These are phyloP conservation scores for Tragelaphus scriptus DNA, from an alignment of 2,113 vertebrate species.

Conservation along the genomic window DNA sequence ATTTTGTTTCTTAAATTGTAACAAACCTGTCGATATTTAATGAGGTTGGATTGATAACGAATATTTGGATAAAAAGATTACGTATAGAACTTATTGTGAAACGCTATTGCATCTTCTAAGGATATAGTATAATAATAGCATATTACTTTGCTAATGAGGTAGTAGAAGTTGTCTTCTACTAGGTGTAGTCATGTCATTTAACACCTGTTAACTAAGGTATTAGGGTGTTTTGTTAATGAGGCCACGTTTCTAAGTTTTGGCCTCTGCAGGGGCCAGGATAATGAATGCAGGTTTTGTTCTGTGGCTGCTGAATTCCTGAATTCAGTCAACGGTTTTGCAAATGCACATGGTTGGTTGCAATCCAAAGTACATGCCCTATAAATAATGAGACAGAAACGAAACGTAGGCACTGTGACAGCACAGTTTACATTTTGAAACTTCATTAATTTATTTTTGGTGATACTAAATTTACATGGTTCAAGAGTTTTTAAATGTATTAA, in stretches of 20 bases:
- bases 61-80: background rate
- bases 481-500: background rate
- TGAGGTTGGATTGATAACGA: background rate
- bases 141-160: background rate
- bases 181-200: background rate
- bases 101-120: background rate
- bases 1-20: background rate
- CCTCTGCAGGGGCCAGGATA: background rate
- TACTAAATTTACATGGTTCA: background rate
- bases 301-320: background rate
- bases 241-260: background rate
- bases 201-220: background rate
- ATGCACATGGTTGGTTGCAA: background rate
- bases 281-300: background rate
- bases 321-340: slow-evolving; percentile 2
- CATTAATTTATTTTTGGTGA: slow-evolving; percentile 34
- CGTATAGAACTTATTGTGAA: background rate
- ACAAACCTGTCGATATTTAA: background rate
- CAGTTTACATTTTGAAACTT: slow-evolving; percentile 10
- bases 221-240: background rate
- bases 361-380: background rate
- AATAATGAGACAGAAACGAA: background rate
- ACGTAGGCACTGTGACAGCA: background rate
- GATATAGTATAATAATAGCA: background rate
- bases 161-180: background rate